These are phyloP conservation scores for Coluber constrictor DNA, from an alignment of 2,797 vertebrate genomes.

Conservation along the genomic window DNA sequence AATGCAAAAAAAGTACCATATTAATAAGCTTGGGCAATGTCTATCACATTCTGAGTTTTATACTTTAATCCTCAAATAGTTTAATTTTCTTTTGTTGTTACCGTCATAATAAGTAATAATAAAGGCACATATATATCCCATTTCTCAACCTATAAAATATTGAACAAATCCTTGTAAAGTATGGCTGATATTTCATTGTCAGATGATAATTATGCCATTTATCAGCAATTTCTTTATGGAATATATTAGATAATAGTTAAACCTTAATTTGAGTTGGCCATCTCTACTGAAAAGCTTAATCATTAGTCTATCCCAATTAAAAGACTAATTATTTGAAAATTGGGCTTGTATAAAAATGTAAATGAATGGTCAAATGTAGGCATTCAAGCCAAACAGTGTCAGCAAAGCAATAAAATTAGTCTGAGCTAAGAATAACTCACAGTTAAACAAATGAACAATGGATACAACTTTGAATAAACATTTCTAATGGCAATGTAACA, in stretches of 20 bases:
- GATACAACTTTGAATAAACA: neutral
- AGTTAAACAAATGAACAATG: neutral
- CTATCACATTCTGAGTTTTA: neutral
- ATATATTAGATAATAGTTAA: neutral
- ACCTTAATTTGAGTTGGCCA: neutral
- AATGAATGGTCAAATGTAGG: neutral
- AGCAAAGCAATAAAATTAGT: neutral
- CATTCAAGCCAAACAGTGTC: neutral
- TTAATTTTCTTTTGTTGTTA: neutral
- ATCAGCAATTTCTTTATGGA: neutral
- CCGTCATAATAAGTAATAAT: neutral
- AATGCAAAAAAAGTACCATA: neutral
- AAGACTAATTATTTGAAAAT: neutral
- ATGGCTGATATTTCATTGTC: neutral
- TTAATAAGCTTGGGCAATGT: neutral
- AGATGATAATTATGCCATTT: neutral
- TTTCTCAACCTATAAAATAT: neutral
- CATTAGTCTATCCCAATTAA: neutral
- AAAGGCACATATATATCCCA: neutral
- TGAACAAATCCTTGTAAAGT: neutral
- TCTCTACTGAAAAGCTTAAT: neutral
- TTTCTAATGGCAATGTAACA: neutral
- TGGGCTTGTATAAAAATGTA: neutral
- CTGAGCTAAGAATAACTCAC: neutral
- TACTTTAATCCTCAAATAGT: neutral